A percentile compares a stretch with the other conserved stretches of the same genome.
Conservation (phyloP, 2,888 invertebrate species). For the Tinea trinotella region DNA sequence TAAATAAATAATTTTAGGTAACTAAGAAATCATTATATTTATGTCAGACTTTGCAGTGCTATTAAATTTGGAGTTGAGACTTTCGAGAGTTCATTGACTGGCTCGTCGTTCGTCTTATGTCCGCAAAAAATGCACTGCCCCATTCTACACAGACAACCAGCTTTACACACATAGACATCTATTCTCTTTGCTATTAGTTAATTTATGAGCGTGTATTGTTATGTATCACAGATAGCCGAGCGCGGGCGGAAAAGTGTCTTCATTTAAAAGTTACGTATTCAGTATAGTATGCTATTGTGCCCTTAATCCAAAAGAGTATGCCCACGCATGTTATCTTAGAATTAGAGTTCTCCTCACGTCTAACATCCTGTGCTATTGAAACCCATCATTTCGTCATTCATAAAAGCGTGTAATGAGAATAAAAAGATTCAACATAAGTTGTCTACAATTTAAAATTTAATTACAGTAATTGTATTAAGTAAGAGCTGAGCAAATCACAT, state of each 20-base stretch:
- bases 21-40: too few species aligned
- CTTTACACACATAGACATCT: not conserved
- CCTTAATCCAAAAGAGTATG: conserved; percentile 28
- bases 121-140: conserved; percentile 69
- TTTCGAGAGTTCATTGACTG: conserved; percentile 54
- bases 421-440: too few species aligned
- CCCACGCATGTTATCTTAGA: conserved; percentile 61
- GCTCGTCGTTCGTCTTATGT: conserved; percentile 58
- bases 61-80: conserved; percentile 54
- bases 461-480: not conserved
- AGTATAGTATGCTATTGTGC: not conserved
- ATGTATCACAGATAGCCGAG: not conserved
- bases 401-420: not conserved
- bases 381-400: too few species aligned
- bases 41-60: too few species aligned
- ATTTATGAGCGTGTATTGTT: not conserved
- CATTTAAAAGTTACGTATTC: not conserved
- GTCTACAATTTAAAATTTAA: not conserved
- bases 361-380: conserved; percentile 43
- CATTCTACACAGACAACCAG: conserved; percentile 38
- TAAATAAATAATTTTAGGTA: too few species aligned
- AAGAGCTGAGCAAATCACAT: not conserved
- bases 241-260: not conserved
- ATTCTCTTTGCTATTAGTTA: not conserved
- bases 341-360: conserved; percentile 60